Evolutionary conservation across 2,113 vertebrate genomes (phyloP), one percentile per base, ranked within the genome.

Genomic region (Tetrao urogallus): DNA sequence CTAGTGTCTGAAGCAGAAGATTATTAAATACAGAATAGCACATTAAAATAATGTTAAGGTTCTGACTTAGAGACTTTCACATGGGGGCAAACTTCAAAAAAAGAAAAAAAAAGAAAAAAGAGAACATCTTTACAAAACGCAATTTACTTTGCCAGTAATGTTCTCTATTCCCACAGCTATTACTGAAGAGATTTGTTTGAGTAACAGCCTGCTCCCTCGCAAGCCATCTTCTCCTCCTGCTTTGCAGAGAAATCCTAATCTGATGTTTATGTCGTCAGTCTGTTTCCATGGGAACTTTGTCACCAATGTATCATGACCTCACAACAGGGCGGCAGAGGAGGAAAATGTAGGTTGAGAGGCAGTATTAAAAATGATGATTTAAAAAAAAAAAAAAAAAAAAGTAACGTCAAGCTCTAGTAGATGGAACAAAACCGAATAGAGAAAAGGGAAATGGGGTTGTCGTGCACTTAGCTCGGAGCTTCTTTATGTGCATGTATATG

Each of bases 11-110:
- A 97, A 93, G 97, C 96, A 70, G 94, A 77, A 95, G 97, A 97
- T 97, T 95, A 97, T 98, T 98, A 97, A 97, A 97, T 93, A 96
- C 96, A 82, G 96, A 97, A 52, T 73, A 97, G 97, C 91, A 72
- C 97, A 97, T 98, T 98, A 98, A 98, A 98, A 97, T 97, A 97
- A 97, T 60, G 96, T 92, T 92, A 78, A 97, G 96, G 96, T 96
- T 97, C 95, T 90, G 93, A 94, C 97, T 98, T 96, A 42, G 96
- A 97, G 94, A 94, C 96, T 97, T 95, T 95, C 94, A 16, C 95
- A 93, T 5, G 82, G 94, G 97, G 97, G 95, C 97, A 96, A 95
- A 96, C 96, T 96, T 97, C 90, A 97, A 66, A 97, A 92, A 95
- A 71, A 52, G 27, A 52, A 56, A 56, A 56, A 56, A 56, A 75